Evolutionary conservation across 2,888 invertebrate genomes (phyloP), one percentile per base, ranked within the genome.

Genomic region (Xanthorhoe spadicearia): DNA sequence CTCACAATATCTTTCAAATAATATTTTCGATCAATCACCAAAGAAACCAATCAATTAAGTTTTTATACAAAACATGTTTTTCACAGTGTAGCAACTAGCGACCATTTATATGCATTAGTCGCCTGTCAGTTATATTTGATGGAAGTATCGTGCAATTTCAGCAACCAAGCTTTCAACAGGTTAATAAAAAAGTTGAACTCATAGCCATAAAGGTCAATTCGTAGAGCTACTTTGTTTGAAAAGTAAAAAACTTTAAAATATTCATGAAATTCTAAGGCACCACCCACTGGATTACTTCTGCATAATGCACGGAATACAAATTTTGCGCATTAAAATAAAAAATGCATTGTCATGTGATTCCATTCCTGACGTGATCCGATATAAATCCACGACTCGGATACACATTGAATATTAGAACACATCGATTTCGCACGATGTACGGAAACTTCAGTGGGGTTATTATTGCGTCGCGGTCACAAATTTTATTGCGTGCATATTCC

Each of bases 221-320:
- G 50, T 51, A 60, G 38, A 56, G 19, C 54, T 56, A 59, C 15
- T 13, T 60, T 56, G 53, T 63, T 55, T 60, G 52, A 49, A 57
- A 51, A 19, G 5, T 55, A 49, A 57, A 61, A 66, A 56, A 75
- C 73, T 74, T 80, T 82, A 84, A 83, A 75, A 75, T 78, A 84
- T 81, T 84, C 81, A 85, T 87, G 84, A 82, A 81, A 86, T 90
- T 88, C 87, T 84, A 84, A 81, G 81, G 83, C 78, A 78, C 89
- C 91, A 87, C 91, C 91, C 91, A 91, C 87, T 79, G 82, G 82
- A 90, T 92, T 89, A 91, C 80, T 77, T 77, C 75, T 86, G 87
- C 84, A 86, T 79, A 81, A 83, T 82, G 82, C 82, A 79, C 74
- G 81, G 90, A 89, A 91, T 91, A 91, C 90, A 83, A 89, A 91